A percentile compares a stretch with the other conserved stretches of the same genome.
phyloP scores from a whole-genome alignment of 2,113 vertebrate genomes.

The Microtus ochrogaster region DNA sequence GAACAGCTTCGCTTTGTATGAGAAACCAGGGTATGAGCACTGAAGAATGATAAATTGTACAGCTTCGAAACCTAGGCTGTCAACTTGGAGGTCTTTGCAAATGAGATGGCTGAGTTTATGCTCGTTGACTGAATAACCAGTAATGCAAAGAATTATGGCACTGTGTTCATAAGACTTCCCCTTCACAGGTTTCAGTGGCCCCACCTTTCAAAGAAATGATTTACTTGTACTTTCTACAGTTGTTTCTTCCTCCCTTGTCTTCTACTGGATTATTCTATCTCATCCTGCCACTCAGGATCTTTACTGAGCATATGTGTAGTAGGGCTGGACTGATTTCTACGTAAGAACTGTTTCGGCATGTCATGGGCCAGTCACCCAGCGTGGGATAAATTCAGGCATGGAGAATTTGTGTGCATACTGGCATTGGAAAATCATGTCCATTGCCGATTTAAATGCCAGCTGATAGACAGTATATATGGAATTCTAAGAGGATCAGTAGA shows the following conservation, averaged over 20 bases:
- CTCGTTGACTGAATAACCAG: background rate
- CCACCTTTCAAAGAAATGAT: background rate
- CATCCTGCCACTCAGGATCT: background rate
- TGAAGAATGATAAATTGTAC: background rate
- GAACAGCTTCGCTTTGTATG: background rate
- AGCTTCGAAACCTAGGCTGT: background rate
- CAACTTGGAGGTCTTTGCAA: background rate
- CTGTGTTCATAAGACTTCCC: background rate
- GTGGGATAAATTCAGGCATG: background rate
- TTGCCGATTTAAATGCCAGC: background rate
- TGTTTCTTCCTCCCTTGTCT: background rate
- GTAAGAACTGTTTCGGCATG: background rate
- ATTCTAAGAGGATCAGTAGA: background rate
- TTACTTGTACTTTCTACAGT: background rate
- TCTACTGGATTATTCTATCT: background rate
- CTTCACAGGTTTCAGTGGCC: background rate
- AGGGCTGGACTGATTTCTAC: background rate
- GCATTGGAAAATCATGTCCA: background rate
- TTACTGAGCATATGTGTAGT: background rate
- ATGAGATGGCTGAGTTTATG: background rate
- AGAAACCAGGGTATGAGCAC: background rate
- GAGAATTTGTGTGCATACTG: background rate
- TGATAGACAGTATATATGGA: background rate
- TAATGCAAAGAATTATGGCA: background rate
- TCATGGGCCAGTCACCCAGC: background rate